Conservation (phyloP, 2,888 invertebrate genomes). For the Thelaira solivaga region DNA sequence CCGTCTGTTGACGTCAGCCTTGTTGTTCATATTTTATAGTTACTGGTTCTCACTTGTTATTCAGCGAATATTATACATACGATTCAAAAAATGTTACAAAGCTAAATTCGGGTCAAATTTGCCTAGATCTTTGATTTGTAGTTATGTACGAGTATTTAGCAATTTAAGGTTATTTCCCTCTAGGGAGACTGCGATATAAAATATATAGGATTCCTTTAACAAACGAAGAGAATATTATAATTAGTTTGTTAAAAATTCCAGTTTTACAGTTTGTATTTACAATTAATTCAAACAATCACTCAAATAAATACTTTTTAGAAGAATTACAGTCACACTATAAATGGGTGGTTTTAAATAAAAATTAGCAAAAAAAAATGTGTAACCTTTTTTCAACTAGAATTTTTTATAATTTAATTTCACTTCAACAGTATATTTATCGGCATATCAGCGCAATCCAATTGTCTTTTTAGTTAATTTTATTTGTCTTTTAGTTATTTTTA, state of each 20-base stretch:
- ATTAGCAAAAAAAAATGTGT: constrained; percentile 25
- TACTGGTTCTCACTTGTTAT: constrained; percentile 39
- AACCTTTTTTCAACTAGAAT: constrained; percentile 25
- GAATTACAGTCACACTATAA: constrained; percentile 15
- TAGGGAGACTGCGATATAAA: constrained; percentile 27
- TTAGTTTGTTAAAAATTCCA: constrained; percentile 17
- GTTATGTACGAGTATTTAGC: neutral
- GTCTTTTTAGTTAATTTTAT: constrained; percentile 20
- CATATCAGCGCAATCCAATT: neutral
- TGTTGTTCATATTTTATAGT: constrained; percentile 84
- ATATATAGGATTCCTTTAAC: constrained; percentile 37
- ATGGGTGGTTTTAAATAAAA: constrained; percentile 43
- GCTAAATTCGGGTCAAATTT: constrained; percentile 52
- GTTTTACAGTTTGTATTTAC: constrained; percentile 29
- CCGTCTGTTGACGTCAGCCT: constrained; percentile 93
- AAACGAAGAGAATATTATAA: constrained; percentile 4
- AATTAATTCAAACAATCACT: constrained; percentile 36
- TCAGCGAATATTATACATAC: constrained; percentile 32
- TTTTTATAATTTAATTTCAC: constrained; percentile 15
- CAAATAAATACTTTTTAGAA: constrained; percentile 6
- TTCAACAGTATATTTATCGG: neutral
- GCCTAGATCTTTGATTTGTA: constrained; percentile 25
- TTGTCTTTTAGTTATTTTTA: constrained; percentile 20
- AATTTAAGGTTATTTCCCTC: constrained; percentile 26
- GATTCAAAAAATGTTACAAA: constrained; percentile 32